Base-by-base conservation (phyloP, 1,140 invertebrate genomes). In the Goniozus legneri region DNA sequence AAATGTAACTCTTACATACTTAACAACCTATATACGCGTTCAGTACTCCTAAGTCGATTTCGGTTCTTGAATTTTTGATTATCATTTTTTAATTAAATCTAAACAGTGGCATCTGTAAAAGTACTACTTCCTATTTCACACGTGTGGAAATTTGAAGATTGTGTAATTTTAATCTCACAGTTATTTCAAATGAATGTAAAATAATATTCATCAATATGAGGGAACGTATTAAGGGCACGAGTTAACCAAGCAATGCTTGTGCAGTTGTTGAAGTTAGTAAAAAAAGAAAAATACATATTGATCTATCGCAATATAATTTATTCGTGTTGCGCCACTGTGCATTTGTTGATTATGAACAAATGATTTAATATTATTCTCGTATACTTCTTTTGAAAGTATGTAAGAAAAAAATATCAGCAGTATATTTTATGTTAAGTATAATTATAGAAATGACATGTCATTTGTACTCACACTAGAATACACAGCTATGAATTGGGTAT, bases 1-100 rank as follows among this genome's bases (percentile, higher is more conserved):
- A 75, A 75, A 76, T 76, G 74, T 75, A 41, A 75, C 73, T 75
- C 73, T 76, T 75, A 75, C 73, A 75, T 76, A 76, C 71, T 76
- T 76, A 67, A 75, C 74, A 50, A 75, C 73, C 46, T 76, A 70
- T 56, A 76, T 75, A 63, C 73, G 65, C 59, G 73, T 75, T 71
- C 72, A 75, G 59, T 75, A 76, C 62, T 76, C 72, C 60, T 76
- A 69, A 75, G 57, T 75, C 22, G 52, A 20, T 19, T 52, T 56
- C n/a, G n/a, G n/a, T n/a, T n/a, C n/a, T n/a, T n/a, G n/a, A n/a
- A n/a, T n/a, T n/a, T n/a, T 72, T 27, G 27, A 65, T 69, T 60
- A 30, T 42, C n/a, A n/a, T 49, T 61, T 43, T 31, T 58, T 51
- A 13, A 1, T 54, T 60, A 56, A 18, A 30, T 44, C 37, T 46